Percentiles rank a stretch among this genome's conserved stretches.
phyloP scores from a whole-genome alignment of 1,140 invertebrate species.

The Nymphalis io region DNA sequence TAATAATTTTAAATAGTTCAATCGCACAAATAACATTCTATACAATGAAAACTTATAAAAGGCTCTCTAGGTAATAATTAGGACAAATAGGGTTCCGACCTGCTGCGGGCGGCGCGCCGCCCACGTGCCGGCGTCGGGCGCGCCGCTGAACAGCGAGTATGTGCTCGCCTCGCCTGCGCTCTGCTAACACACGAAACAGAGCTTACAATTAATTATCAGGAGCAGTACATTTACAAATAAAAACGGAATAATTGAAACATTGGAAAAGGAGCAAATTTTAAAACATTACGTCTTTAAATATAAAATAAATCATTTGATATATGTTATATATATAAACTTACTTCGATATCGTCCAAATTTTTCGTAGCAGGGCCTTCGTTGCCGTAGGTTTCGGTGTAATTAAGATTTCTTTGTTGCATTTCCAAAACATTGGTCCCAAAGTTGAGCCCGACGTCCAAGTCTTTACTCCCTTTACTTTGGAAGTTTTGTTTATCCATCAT shows the following conservation, averaged over 20 bases:
- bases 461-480: constrained; percentile 42
- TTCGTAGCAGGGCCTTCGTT: constrained; percentile 40
- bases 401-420: constrained; percentile 52
- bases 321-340: constrained; percentile 29
- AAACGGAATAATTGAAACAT: too few relatives aligned
- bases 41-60: too few relatives aligned
- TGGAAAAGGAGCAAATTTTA: not conserved
- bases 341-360: constrained; percentile 49
- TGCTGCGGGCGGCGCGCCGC: constrained; percentile 33
- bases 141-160: constrained; percentile 86
- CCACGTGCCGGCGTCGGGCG: constrained; percentile 65
- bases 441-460: constrained; percentile 46
- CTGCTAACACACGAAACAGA: not conserved
- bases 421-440: constrained; percentile 51
- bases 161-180: constrained; percentile 74
- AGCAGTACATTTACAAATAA: too few relatives aligned
- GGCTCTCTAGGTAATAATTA: too few relatives aligned
- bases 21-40: too few relatives aligned
- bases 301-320: not conserved
- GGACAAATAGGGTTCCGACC: too few relatives aligned
- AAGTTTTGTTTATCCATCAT: constrained; percentile 51
- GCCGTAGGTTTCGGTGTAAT: constrained; percentile 44
- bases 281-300: too few relatives aligned
- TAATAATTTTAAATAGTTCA: not conserved
- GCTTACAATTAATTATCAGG: not conserved